Evolutionary conservation across 2,113 vertebrate genomes (phyloP), one percentile per base, ranked within the genome.

Genomic region (Emberiza fucata): DNA sequence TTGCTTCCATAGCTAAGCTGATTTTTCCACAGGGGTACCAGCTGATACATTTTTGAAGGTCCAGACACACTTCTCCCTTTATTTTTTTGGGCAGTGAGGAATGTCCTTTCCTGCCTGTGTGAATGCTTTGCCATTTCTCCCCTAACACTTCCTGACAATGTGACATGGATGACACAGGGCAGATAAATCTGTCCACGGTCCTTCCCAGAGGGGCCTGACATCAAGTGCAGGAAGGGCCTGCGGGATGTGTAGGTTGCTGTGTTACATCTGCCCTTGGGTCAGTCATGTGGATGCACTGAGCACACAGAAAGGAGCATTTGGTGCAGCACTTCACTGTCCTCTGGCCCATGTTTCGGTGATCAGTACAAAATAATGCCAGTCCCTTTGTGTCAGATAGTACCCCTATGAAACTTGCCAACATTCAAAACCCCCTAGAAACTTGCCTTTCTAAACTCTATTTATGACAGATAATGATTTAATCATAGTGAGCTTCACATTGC

Each of bases 71-170:
- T 83, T 81, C 1, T 86, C 21, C 13, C 33, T 65, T 76, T 59
- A 27, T 48, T 73, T 42, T 53, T 80, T n/a, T 39, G 68, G 33
- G 39, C 39, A 86, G 14, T 6, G 29, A 83, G 11, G 47, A 92
- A 81, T 31, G 80, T 70, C 91, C 88, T 94, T 94, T 92, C 60
- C 82, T 96, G 91, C 68, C 86, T 75, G 3, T 54, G 42, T 44
- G 47, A 90, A 80, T 95, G 27, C 23, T 91, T 76, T 80, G 45
- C 48, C 16, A 9, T 28, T 10, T 57, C 64, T 89, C 47, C 51
- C 8, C 0, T 90, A 95, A 93, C 35, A 20, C 6, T 76, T 92
- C 81, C 44, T 94, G 93, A 93, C 84, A 95, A 87, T 33, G 63
- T 92, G 88, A 88, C 48, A 48, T 24, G 23, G 45, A 56, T 71